A percentile compares a stretch with the other conserved stretches of the same genome.
Evolutionary conservation across 2,797 vertebrate species (phyloP).

Genomic region (Phoebastria nigripes): DNA sequence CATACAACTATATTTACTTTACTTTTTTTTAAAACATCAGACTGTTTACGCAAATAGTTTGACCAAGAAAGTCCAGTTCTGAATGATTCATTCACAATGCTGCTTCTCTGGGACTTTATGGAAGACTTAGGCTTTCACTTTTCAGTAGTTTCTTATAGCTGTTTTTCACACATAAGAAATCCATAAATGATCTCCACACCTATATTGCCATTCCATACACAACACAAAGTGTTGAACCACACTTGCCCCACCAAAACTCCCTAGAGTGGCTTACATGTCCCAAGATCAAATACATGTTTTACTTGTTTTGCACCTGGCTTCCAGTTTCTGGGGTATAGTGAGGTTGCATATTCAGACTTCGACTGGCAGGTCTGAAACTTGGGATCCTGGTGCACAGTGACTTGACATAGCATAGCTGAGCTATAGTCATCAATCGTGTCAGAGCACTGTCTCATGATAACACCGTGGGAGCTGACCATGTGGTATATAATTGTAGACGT

Average conservation of each 20-base stretch:
- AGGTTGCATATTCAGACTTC: neutral
- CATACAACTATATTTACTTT: neutral
- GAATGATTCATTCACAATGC: neutral
- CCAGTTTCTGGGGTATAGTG: neutral
- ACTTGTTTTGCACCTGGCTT: neutral
- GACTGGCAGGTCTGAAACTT: neutral
- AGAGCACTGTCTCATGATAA: neutral
- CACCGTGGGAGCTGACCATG: neutral
- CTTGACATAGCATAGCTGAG: neutral
- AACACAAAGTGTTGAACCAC: neutral
- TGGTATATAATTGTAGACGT: neutral
- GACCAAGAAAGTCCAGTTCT: neutral
- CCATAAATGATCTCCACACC: neutral
- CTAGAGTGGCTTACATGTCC: neutral
- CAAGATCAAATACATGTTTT: neutral
- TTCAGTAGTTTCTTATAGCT: neutral
- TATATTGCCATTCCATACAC: neutral
- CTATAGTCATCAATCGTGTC: neutral
- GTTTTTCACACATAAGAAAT: neutral
- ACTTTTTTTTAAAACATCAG: neutral
- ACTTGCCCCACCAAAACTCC: neutral
- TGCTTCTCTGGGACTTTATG: neutral
- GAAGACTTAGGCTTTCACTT: neutral
- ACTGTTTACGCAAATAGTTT: neutral
- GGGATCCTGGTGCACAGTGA: neutral